Evolutionary conservation across 2,797 vertebrate species (phyloP), one percentile per base, ranked within the genome.

Genomic region (Sphaeramia orbicularis): DNA sequence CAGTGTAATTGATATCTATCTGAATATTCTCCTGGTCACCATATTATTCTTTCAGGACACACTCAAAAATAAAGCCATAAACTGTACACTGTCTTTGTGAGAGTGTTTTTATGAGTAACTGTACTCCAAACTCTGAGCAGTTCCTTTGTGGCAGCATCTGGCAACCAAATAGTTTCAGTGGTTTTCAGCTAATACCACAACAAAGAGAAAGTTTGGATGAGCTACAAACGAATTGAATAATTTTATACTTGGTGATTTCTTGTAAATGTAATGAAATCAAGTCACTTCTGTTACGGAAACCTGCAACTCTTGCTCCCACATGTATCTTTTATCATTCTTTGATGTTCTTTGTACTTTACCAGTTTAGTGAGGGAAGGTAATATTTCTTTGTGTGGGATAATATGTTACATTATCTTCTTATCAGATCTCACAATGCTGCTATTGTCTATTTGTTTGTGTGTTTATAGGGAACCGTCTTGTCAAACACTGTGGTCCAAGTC

Each of bases 161-260:
- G 53, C 45, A 60, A 84, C 80, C 85, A 53, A 68, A 47, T 44
- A 78, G 86, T 93, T 89, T 92, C 89, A 58, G 86, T 89, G 86
- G 85, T 85, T 92, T 78, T 56, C 52, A 86, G n/a, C 55, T 86
- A 88, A 78, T 91, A 62, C 85, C 89, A 86, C 87, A 85, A 78
- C 53, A 87, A 53, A 83, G 45, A 36, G 0, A 50, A 48, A 2
- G 3, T 14, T 0, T 24, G 27, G 50, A 68, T 63, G 55, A 43
- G 16, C 11, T 13, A 15, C 14, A 35, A 43, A 66, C 21, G 30
- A 43, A 57, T 52, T 10, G 38, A 55, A 58, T 47, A 14, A 55
- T 14, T 45, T 30, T 4, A 6, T 10, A 40, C 16, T 7, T 37
- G 1, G 32, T 35, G 32, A 35, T 27, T 3, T 27, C 24, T 27